These are phyloP conservation scores for Aporrectodea caliginosa DNA, from an alignment of 1,140 invertebrate species.

Conservation along the genomic window DNA sequence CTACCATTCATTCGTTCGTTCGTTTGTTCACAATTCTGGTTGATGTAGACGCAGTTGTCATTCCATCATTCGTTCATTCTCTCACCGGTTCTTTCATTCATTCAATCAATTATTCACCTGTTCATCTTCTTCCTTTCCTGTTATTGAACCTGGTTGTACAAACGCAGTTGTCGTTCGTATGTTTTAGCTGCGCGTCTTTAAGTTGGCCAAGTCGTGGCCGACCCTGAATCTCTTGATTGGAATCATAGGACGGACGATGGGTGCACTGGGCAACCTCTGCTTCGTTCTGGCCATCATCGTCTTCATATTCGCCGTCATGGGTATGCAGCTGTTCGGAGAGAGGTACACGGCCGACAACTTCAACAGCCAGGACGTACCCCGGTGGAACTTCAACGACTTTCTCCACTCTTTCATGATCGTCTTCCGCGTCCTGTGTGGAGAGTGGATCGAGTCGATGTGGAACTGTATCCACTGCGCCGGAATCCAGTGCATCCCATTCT, in stretches of 20 bases:
- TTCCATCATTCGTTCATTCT: too few relatives aligned
- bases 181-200: conserved; percentile 82
- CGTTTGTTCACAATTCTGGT: too few relatives aligned
- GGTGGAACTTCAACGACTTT: conserved; percentile 95
- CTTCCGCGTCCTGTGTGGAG: conserved; percentile 88
- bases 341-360: conserved; percentile 64
- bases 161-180: background rate
- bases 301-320: conserved; percentile 95
- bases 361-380: conserved; percentile 36
- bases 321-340: conserved; percentile 94
- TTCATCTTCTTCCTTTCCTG: background rate
- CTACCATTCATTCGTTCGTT: too few relatives aligned
- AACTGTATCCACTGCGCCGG: conserved; percentile 88
- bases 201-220: conserved; percentile 98
- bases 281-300: conserved; percentile 94
- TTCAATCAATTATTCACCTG: too few relatives aligned
- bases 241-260: conserved; percentile 95
- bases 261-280: conserved; percentile 90
- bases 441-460: conserved; percentile 97
- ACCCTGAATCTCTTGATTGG: conserved; percentile 96
- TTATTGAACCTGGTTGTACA: too few relatives aligned
- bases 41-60: too few relatives aligned
- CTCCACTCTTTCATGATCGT: conserved; percentile 97
- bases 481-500: conserved; percentile 87
- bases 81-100: too few relatives aligned